Conservation (phyloP, 2,797 vertebrate genomes). For the Hapalemur alaotrensis region DNA sequence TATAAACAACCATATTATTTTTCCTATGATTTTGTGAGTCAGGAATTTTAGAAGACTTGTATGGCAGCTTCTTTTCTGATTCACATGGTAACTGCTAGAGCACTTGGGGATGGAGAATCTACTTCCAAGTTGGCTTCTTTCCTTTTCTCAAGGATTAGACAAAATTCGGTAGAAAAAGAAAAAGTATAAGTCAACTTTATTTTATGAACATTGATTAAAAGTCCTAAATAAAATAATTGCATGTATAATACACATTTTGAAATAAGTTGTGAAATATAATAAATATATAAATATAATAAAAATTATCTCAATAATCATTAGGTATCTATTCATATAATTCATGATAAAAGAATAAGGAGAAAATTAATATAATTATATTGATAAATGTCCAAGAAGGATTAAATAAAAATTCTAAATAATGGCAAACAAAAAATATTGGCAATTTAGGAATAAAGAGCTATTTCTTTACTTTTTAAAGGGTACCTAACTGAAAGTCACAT, state of each 20-base stretch:
- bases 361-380: not conserved
- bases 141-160: not conserved
- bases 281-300: not conserved
- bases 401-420: not conserved
- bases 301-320: not conserved
- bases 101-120: not conserved
- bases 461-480: not conserved
- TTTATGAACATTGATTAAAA: not conserved
- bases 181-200: not conserved
- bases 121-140: not conserved
- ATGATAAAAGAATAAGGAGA: not conserved
- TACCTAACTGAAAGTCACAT: not conserved
- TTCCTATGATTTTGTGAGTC: not conserved
- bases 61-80: not conserved
- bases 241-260: not conserved
- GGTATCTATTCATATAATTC: not conserved
- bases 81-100: accelerated
- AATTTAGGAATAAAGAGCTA: not conserved
- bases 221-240: not conserved
- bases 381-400: not conserved
- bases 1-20: not conserved
- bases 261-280: not conserved
- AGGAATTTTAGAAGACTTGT: not conserved
- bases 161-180: not conserved
- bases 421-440: not conserved